phyloP scores from a whole-genome alignment of 2,888 invertebrate genomes.

The Cephalotes varians region DNA sequence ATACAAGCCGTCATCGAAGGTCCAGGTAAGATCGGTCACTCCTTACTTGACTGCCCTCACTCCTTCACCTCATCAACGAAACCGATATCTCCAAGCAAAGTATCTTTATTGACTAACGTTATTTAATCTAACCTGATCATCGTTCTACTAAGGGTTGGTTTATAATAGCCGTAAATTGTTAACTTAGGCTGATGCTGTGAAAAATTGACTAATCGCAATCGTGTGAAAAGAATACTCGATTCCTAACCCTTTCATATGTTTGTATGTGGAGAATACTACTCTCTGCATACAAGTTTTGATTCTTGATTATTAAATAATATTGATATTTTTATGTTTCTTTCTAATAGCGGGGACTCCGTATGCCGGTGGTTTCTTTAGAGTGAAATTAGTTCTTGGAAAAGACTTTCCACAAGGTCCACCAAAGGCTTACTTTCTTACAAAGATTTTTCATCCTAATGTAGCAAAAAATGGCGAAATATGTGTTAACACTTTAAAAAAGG shows the following conservation, averaged over 20 bases:
- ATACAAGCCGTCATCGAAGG: conserved; percentile 97
- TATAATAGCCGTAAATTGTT: too few relatives aligned
- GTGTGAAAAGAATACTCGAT: too few relatives aligned
- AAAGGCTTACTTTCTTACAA: conserved; percentile 96
- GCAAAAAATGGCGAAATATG: conserved; percentile 97
- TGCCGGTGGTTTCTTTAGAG: conserved; percentile 94
- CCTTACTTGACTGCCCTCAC: not conserved
- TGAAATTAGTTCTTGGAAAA: conserved; percentile 95
- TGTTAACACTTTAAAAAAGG: conserved; percentile 97
- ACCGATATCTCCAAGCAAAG: not conserved
- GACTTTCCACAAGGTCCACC: conserved; percentile 97
- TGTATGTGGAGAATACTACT: too few relatives aligned
- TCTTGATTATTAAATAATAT: not conserved
- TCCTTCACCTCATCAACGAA: not conserved
- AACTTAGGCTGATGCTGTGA: too few relatives aligned
- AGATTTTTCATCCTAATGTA: conserved; percentile 99
- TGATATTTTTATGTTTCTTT: conserved; percentile 8
- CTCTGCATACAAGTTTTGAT: not conserved
- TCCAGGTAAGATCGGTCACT: conserved; percentile 88
- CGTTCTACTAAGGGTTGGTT: too few relatives aligned
- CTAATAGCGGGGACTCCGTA: conserved; percentile 95
- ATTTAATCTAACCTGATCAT: conserved; percentile 39
- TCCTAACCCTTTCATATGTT: too few relatives aligned
- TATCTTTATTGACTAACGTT: conserved; percentile 48
- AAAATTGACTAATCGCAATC: too few relatives aligned